Evolutionary conservation across 2,113 vertebrate species (phyloP).

Genomic region (Percina caprodes): DNA sequence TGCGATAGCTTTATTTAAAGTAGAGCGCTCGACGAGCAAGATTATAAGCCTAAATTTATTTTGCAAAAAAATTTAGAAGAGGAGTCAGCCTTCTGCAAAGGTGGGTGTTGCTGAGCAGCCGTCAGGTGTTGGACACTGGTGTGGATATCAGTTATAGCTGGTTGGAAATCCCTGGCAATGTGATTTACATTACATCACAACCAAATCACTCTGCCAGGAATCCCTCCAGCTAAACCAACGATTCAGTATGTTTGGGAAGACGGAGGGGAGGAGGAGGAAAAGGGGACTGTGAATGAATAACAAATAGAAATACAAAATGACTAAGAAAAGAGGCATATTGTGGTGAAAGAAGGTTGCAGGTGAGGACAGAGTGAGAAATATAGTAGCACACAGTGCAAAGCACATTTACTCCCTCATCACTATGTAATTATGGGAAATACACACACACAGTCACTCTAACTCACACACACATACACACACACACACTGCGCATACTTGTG

Average conservation of each 20-base stretch:
- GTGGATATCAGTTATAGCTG: constrained; percentile 72
- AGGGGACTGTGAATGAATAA: neutral
- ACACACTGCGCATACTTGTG: neutral
- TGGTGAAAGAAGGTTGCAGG: constrained; percentile 40
- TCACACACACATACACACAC: constrained; percentile 31
- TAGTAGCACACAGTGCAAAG: constrained; percentile 34
- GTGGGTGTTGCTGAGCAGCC: neutral
- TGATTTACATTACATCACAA: constrained; percentile 88
- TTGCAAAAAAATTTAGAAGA: neutral
- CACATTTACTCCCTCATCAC: constrained; percentile 71
- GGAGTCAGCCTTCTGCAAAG: constrained; percentile 1
- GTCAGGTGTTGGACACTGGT: constrained; percentile 4
- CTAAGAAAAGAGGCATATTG: neutral
- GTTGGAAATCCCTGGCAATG: constrained; percentile 94
- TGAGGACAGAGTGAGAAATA: constrained; percentile 34
- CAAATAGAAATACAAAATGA: neutral
- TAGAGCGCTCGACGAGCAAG: neutral
- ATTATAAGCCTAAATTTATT: neutral
- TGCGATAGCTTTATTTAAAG: neutral
- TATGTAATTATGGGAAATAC: constrained; percentile 67
- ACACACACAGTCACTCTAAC: neutral
- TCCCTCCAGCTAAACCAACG: constrained; percentile 85
- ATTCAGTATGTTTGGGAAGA: constrained; percentile 34
- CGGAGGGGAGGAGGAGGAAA: constrained; percentile 11
- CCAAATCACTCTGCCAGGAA: constrained; percentile 93